A percentile compares a stretch with the other conserved stretches of the same genome.
Conservation (phyloP, 1,140 invertebrate species). For the Brachionus plicatilis region DNA sequence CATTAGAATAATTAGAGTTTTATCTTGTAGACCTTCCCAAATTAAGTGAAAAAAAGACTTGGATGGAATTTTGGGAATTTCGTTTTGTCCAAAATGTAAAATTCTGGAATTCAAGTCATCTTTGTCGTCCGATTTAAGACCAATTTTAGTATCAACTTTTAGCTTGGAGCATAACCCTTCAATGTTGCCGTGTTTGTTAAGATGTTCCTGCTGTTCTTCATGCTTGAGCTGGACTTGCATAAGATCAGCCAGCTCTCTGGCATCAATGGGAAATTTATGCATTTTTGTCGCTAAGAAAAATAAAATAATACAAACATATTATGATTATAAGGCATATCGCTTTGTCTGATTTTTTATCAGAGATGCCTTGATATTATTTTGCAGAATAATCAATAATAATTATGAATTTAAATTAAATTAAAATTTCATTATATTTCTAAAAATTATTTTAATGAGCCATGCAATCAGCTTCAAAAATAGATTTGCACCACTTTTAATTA, state of each 20-base stretch:
- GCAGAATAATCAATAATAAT: background rate
- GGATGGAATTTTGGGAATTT: conserved; percentile 96
- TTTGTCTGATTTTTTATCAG: background rate
- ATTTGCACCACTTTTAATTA: too few species aligned
- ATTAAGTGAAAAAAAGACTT: conserved; percentile 97
- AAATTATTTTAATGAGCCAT: too few species aligned
- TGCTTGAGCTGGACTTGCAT: conserved; percentile 30
- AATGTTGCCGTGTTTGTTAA: background rate
- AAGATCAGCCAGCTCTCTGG: conserved; percentile 1
- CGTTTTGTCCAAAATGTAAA: conserved; percentile 90
- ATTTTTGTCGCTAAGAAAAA: background rate
- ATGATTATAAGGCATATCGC: background rate
- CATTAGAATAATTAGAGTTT: conserved; percentile 84
- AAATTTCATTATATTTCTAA: too few species aligned
- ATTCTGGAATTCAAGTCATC: conserved; percentile 83
- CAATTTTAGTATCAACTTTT: conserved; percentile 48
- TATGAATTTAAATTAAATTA: background rate
- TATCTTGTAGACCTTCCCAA: conserved; percentile 98
- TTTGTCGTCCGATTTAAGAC: conserved; percentile 74
- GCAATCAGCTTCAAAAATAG: too few species aligned
- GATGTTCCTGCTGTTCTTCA: background rate
- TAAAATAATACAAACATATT: background rate
- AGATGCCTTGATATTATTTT: background rate
- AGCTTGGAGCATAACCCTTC: background rate
- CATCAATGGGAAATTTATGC: background rate